phyloP scores from a whole-genome alignment of 1,140 invertebrate genomes.

The Leucophenga varia region DNA sequence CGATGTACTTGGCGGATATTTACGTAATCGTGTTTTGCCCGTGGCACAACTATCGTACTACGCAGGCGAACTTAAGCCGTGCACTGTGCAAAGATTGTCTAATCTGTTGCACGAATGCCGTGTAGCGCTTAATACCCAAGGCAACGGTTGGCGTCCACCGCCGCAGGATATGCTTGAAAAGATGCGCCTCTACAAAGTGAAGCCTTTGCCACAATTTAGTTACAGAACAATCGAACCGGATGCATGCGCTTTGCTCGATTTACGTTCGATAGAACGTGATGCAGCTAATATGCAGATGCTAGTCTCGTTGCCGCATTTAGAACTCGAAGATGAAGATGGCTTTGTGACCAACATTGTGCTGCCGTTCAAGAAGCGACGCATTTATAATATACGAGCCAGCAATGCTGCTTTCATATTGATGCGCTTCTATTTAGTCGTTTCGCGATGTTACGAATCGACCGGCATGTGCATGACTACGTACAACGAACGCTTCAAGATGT shows the following conservation, averaged over 20 bases:
- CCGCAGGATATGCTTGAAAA: slow-evolving; percentile 11
- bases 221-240: neutral
- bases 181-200: slow-evolving; percentile 1
- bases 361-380: slow-evolving; percentile 20
- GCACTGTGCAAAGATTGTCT: slow-evolving; percentile 10
- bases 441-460: slow-evolving; percentile 17
- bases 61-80: slow-evolving; percentile 14
- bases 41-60: slow-evolving; percentile 24
- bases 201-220: slow-evolving; percentile 2
- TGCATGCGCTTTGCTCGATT: slow-evolving; percentile 6
- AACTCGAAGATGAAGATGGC: slow-evolving; percentile 12
- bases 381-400: slow-evolving; percentile 15
- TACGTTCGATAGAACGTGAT: neutral
- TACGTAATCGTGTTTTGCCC: slow-evolving; percentile 16
- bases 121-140: slow-evolving; percentile 20
- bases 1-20: slow-evolving; percentile 23
- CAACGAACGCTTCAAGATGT: slow-evolving; percentile 16
- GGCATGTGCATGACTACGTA: slow-evolving; percentile 9
- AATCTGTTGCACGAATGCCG: slow-evolving; percentile 16
- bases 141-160: slow-evolving; percentile 21
- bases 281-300: slow-evolving; percentile 14
- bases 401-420: slow-evolving; percentile 21
- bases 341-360: slow-evolving; percentile 20
- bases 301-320: slow-evolving; percentile 21
- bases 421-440: slow-evolving; percentile 17